Evolutionary conservation across 2,888 invertebrate species (phyloP).

Genomic region (Galerucella nymphaeae): DNA sequence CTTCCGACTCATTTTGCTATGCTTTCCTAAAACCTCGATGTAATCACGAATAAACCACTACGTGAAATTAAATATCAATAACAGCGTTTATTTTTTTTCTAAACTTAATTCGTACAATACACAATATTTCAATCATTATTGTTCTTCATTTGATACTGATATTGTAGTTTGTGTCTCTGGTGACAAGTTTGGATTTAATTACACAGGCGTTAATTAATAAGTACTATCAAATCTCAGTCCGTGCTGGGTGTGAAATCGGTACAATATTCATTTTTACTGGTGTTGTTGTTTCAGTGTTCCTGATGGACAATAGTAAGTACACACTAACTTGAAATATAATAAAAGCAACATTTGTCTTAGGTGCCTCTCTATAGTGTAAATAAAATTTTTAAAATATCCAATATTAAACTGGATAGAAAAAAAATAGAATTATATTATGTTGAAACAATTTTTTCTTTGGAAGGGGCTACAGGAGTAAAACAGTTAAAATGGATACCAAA

Average conservation of each 20-base stretch:
- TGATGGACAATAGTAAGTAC: constrained; percentile 5
- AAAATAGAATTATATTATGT: too few relatives aligned
- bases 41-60: neutral
- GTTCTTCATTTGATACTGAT: constrained; percentile 40
- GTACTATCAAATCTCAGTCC: constrained; percentile 25
- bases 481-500: too few relatives aligned
- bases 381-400: too few relatives aligned
- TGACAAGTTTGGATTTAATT: constrained; percentile 21
- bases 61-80: constrained; percentile 11
- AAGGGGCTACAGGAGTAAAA: too few relatives aligned
- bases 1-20: constrained; percentile 5
- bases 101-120: neutral
- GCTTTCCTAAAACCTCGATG: constrained; percentile 3
- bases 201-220: constrained; percentile 31
- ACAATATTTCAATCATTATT: constrained; percentile 30
- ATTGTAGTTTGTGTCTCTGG: constrained; percentile 34
- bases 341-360: neutral
- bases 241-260: constrained; percentile 2
- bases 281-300: constrained; percentile 16
- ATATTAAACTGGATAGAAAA: too few relatives aligned
- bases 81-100: neutral
- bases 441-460: too few relatives aligned
- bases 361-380: too few relatives aligned
- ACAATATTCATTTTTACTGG: constrained; percentile 1
- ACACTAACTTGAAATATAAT: neutral